phyloP scores from a whole-genome alignment of 1,140 invertebrate genomes.

The Apolygus lucorum region DNA sequence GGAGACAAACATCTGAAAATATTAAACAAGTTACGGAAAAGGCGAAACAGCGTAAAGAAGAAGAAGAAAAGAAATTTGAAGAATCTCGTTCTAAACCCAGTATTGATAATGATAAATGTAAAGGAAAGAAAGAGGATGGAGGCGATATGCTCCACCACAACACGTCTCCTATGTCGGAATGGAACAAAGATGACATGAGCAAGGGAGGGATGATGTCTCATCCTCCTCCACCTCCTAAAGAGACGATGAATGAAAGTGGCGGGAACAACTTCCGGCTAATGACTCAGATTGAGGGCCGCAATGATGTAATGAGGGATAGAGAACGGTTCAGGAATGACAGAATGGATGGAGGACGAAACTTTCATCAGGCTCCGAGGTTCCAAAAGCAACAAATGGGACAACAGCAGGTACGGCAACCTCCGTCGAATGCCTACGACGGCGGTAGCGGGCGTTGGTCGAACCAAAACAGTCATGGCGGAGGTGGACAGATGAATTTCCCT shows the following conservation, averaged over 20 bases:
- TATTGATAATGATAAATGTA: conserved; percentile 34
- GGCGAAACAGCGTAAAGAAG: conserved; percentile 65
- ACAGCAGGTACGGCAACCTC: neutral
- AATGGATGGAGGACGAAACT: neutral
- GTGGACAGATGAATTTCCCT: neutral
- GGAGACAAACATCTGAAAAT: conserved; percentile 56
- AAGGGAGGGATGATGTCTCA: conserved; percentile 9
- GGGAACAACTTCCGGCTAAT: conserved; percentile 30
- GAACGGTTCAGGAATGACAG: neutral
- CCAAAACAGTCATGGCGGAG: neutral
- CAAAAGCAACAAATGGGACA: conserved; percentile 3
- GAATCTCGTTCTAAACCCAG: conserved; percentile 44
- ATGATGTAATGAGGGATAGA: conserved; percentile 12
- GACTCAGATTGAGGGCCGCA: conserved; percentile 26
- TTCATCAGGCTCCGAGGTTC: neutral
- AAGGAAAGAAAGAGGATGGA: conserved; percentile 25
- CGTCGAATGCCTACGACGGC: neutral
- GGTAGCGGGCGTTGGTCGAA: neutral
- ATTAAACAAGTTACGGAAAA: conserved; percentile 61
- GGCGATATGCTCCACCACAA: neutral
- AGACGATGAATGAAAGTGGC: neutral
- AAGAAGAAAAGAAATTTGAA: conserved; percentile 68
- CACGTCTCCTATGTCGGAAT: conserved; percentile 27
- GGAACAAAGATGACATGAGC: conserved; percentile 34
- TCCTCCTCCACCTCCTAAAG: conserved; percentile 26